phyloP scores from a whole-genome alignment of 2,797 vertebrate species.

The Rhabdophis nuchalis region DNA sequence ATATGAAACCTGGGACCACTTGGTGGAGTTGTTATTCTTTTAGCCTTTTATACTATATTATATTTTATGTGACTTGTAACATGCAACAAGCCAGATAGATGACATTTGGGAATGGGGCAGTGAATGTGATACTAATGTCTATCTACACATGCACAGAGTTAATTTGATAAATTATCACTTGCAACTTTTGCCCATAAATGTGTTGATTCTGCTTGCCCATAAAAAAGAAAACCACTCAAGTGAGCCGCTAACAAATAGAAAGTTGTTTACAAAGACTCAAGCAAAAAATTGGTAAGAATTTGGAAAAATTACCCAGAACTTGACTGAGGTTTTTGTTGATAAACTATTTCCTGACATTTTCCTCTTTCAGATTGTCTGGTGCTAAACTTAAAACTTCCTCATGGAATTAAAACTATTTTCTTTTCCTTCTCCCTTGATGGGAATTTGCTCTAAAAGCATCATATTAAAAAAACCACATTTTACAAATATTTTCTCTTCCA shows the following conservation, averaged over 20 bases:
- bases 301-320: slow-evolving; percentile 37
- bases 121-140: background rate
- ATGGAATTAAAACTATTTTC: background rate
- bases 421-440: background rate
- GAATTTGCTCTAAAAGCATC: background rate
- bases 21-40: background rate
- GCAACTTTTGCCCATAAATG: background rate
- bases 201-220: background rate
- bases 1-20: background rate
- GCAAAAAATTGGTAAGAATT: slow-evolving; percentile 2
- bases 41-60: no score
- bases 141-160: background rate
- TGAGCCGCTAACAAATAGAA: slow-evolving; percentile 26
- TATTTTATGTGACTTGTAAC: background rate
- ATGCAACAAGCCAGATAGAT: background rate
- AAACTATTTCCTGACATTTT: slow-evolving; percentile 35
- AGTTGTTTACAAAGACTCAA: slow-evolving; percentile 19
- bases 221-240: background rate
- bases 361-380: background rate
- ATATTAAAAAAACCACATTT: background rate
- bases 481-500: background rate
- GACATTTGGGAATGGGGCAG: background rate
- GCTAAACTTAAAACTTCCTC: background rate
- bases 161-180: background rate
- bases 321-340: slow-evolving; percentile 19